Conservation (phyloP, 2,797 vertebrate genomes). For the Pseudochaenichthys georgianus region DNA sequence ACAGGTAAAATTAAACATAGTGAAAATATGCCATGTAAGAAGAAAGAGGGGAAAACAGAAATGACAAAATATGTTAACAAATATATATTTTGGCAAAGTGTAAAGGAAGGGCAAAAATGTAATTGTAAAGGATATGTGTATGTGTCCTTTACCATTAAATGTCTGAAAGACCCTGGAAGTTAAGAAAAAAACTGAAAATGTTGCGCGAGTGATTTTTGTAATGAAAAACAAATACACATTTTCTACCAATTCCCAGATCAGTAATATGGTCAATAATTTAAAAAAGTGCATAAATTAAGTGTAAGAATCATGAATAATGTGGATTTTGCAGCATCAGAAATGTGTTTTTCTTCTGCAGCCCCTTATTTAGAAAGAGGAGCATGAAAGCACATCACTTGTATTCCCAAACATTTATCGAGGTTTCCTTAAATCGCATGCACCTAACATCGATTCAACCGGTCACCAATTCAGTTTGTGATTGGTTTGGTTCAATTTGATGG, state of each 20-base stretch:
- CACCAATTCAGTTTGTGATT: neutral
- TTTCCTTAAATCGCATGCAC: slow-evolving; percentile 25
- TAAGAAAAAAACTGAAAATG: neutral
- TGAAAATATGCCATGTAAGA: neutral
- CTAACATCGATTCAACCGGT: slow-evolving; percentile 6
- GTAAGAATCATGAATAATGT: neutral
- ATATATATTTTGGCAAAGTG: neutral
- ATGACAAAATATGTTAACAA: neutral
- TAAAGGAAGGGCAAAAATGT: no score
- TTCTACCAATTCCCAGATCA: neutral
- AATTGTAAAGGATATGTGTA: neutral
- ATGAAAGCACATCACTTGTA: neutral
- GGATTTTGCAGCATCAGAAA: slow-evolving; percentile 1
- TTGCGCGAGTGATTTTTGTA: neutral
- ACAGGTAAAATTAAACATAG: neutral
- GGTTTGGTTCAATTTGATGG: slow-evolving; percentile 1
- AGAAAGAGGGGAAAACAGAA: neutral
- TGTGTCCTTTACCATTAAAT: neutral
- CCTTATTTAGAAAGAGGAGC: slow-evolving; percentile 6
- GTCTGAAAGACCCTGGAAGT: neutral
- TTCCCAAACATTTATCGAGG: neutral
- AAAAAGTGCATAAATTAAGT: neutral
- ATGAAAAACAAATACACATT: neutral
- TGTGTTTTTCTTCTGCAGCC: slow-evolving; percentile 7
- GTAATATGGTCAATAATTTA: neutral